phyloP scores from a whole-genome alignment of 2,113 vertebrate species.

The Myotis davidii region DNA sequence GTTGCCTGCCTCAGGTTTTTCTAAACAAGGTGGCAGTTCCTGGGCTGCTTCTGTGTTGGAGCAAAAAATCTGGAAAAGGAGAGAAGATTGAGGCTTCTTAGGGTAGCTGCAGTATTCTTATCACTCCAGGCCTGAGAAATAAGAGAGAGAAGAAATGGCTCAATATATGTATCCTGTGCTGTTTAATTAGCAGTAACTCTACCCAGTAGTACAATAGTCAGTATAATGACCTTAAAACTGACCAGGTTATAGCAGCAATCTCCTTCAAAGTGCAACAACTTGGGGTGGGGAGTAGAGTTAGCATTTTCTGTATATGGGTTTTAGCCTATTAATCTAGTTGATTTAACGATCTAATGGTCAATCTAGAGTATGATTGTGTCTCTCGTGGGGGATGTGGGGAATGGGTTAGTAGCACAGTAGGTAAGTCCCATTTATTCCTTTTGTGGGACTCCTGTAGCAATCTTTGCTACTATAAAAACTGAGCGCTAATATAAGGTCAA shows the following conservation, averaged over 20 bases:
- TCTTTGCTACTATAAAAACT: not conserved
- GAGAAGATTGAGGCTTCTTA: not conserved
- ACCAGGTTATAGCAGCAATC: not conserved
- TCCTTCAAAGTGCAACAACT: not conserved
- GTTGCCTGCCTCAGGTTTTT: not conserved
- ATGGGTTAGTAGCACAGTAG: not conserved
- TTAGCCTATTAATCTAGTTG: not conserved
- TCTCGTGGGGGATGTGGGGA: not conserved
- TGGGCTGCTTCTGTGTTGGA: not conserved
- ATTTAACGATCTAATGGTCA: not conserved
- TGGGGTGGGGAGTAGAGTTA: not conserved
- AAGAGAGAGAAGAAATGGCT: not conserved
- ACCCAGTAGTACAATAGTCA: not conserved
- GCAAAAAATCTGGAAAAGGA: not conserved
- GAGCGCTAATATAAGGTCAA: not conserved
- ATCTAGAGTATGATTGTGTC: not conserved
- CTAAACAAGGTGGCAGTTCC: not conserved
- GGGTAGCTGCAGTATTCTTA: not conserved
- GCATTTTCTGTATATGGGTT: not conserved
- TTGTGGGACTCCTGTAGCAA: not conserved
- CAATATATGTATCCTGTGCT: not conserved
- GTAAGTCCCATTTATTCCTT: not conserved
- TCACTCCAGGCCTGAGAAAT: not conserved
- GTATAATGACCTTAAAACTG: not conserved
- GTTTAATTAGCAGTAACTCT: not conserved